Evolutionary conservation across 1,140 invertebrate species (phyloP), one percentile per base, ranked within the genome.

Genomic region (Rhagoletis pomonella): DNA sequence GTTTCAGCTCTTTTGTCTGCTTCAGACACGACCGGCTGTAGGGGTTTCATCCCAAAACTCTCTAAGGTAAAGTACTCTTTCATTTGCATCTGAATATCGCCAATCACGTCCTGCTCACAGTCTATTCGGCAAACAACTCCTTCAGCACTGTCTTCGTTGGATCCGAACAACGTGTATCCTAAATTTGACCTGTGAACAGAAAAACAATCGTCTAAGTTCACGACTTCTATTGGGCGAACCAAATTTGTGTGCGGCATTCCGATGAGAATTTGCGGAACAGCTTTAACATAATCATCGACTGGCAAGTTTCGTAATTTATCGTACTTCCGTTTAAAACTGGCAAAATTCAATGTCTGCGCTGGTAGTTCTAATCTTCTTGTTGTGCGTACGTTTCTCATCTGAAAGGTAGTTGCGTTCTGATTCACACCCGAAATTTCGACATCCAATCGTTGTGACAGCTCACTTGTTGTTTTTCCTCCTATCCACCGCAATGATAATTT

Each of bases 221-320:
- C 3, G 10, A 87, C 67, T 19, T 77, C 44, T 10, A 55, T 10
- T 60, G 86, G 67, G 5, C 86, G 50, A 58, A 87, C 65, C 7
- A 87, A 65, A 29, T 29, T 29, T 29, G 29, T 29, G 29, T 29
- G 29, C 29, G 29, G 29, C 0, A 29, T 29, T 29, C 29, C 29
- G 29, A 29, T 29, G 29, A 29, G 29, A 29, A 29, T 29, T 29
- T 29, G 29, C 29, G 29, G 86, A 14, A 39, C 14, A 1, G n/a
- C 47, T 42, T 87, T 55, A 73, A 73, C 12, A 77, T 87, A 87
- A 73, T 73, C 65, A 14, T 87, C 86, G 59, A 87, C 59, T 42
- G 14, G 9, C 14, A 87, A 29, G 19, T 77, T 69, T 19, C 44
- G 17, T 58, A 87, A 77, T 58, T 59, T 42, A 12, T 47, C 29